Evolutionary conservation across 1,140 invertebrate genomes (phyloP).

Genomic region (Nymphalis io): DNA sequence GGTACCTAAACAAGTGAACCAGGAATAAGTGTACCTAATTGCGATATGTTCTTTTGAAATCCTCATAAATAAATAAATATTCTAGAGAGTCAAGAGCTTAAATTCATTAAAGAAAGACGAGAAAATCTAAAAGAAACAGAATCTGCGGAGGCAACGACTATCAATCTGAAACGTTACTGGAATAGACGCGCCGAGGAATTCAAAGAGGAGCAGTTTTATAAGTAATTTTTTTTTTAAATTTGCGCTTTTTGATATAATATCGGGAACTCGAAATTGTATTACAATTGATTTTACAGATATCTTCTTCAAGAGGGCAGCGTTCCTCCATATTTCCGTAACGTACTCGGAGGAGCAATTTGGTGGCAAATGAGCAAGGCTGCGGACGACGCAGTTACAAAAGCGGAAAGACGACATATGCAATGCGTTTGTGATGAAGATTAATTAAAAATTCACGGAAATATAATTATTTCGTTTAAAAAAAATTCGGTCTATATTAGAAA

Average conservation of each 20-base stretch:
- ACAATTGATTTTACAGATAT: conserved; percentile 42
- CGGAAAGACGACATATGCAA: conserved; percentile 50
- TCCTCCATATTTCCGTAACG: conserved; percentile 65
- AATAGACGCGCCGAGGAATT: conserved; percentile 57
- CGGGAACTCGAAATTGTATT: no score
- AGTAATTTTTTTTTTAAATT: conserved; percentile 39
- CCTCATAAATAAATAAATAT: neutral
- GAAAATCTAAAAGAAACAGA: conserved; percentile 41
- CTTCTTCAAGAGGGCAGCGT: conserved; percentile 62
- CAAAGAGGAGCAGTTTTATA: conserved; percentile 65
- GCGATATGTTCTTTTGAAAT: no score
- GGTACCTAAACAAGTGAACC: no score
- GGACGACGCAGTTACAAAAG: conserved; percentile 46
- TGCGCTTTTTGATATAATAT: conserved; percentile 1
- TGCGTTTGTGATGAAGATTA: conserved; percentile 45
- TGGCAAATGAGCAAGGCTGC: conserved; percentile 63
- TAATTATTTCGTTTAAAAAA: no score
- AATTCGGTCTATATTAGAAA: no score
- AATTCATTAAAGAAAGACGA: neutral
- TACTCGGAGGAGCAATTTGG: conserved; percentile 69
- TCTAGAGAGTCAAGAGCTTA: neutral
- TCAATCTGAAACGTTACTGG: conserved; percentile 61
- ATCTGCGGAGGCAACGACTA: conserved; percentile 44
- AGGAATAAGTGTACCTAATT: no score
- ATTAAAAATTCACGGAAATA: no score